Conservation (phyloP, 2,888 invertebrate species). For the Ophion ellenae region DNA sequence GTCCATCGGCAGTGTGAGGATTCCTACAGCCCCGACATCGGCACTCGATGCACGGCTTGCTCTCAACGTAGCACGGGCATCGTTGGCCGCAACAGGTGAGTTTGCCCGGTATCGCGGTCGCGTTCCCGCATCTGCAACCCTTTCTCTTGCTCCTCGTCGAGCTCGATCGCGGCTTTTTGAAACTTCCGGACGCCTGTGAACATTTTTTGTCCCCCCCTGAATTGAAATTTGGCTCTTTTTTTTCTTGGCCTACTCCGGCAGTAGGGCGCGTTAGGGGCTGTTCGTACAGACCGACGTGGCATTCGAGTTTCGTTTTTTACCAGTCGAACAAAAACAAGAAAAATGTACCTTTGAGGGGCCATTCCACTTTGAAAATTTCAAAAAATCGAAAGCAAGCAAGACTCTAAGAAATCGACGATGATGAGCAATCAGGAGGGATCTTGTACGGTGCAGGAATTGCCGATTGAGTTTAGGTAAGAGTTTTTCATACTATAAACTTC, state of each 20-base stretch:
- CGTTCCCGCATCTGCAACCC: conserved; percentile 96
- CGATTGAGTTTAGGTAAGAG: too few relatives aligned
- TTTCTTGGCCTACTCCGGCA: not conserved
- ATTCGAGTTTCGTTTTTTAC: too few relatives aligned
- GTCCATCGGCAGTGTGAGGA: conserved; percentile 93
- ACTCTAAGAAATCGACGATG: too few relatives aligned
- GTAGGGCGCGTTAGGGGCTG: not conserved
- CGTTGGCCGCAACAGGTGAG: conserved; percentile 96
- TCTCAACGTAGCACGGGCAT: conserved; percentile 96
- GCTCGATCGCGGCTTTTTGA: conserved; percentile 85
- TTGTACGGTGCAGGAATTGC: too few relatives aligned
- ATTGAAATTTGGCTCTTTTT: not conserved
- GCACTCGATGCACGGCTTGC: conserved; percentile 95
- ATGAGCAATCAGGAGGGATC: too few relatives aligned
- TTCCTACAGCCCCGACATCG: conserved; percentile 97
- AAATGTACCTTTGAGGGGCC: too few relatives aligned
- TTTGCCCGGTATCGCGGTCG: conserved; percentile 94
- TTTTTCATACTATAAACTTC: too few relatives aligned
- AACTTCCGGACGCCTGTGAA: conserved; percentile 81
- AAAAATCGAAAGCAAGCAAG: too few relatives aligned
- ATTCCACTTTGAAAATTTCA: too few relatives aligned
- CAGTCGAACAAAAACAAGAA: too few relatives aligned
- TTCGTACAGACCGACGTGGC: too few relatives aligned
- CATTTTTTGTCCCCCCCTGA: not conserved
- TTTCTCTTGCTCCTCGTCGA: conserved; percentile 85